These are phyloP conservation scores for Agonopterix subpropinquella DNA, from an alignment of 2,888 invertebrate genomes.

Conservation along the genomic window DNA sequence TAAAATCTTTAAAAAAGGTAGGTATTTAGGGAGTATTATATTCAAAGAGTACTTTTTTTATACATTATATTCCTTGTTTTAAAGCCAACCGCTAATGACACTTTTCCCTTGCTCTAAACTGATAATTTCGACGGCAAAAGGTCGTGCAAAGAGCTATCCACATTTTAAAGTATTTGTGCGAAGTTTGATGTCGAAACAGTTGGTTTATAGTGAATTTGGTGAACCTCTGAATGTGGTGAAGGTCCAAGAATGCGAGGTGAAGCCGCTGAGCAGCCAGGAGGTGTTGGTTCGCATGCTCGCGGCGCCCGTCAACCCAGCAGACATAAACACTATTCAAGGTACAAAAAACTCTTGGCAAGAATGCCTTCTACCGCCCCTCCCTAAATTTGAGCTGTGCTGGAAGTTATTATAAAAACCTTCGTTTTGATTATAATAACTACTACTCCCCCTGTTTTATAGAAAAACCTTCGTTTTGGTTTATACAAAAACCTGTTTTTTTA, in stretches of 20 bases:
- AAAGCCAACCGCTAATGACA: constrained; percentile 29
- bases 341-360: neutral
- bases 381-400: too few species aligned
- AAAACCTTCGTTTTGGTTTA: too few species aligned
- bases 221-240: constrained; percentile 88
- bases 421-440: too few species aligned
- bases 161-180: constrained; percentile 23
- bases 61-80: too few species aligned
- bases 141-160: constrained; percentile 14
- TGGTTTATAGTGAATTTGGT: constrained; percentile 86
- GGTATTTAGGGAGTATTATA: too few species aligned
- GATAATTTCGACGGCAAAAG: constrained; percentile 22
- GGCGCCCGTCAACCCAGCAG: constrained; percentile 97
- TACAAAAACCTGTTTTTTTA: too few species aligned
- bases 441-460: too few species aligned
- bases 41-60: too few species aligned
- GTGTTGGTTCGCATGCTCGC: constrained; percentile 90
- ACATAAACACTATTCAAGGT: constrained; percentile 98
- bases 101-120: constrained; percentile 24
- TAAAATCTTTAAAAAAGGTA: too few species aligned
- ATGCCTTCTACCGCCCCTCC: too few species aligned
- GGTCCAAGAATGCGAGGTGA: constrained; percentile 70
- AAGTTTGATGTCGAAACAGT: constrained; percentile 64
- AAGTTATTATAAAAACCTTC: too few species aligned
- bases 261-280: constrained; percentile 75